Evolutionary conservation across 1,140 invertebrate genomes (phyloP), one percentile per base, ranked within the genome.

Genomic region (Leptoteleia sp.): DNA sequence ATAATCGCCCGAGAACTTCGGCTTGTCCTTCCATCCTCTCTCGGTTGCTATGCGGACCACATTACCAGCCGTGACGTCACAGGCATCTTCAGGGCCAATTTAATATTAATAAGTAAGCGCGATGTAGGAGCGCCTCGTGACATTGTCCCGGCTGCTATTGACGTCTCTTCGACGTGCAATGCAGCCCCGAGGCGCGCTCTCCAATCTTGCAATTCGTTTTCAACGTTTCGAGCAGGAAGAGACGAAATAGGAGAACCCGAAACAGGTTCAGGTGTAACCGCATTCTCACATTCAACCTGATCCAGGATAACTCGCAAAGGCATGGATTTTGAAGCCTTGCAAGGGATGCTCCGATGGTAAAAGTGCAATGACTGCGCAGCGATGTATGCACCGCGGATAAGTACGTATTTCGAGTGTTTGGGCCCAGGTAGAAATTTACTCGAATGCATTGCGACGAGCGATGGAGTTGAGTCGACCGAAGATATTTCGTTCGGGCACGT

Each of bases 41-140:
- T 78, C 80, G 80, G 86, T 88, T 88, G 85, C 86, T 85, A 88
- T 86, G 85, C 85, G 84, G 83, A 81, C 59, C 55, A 65, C 57
- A 43, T 47, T 45, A n/a, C n/a, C n/a, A n/a, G 22, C 54, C 70
- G 38, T 88, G 84, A 86, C 86, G 85, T 85, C 86, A 87, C 42
- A 50, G 33, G 45, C 62, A 82, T 85, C 84, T 84, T 76, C 70
- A 79, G 72, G 68, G 73, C 64, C 82, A 83, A 85, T 82, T 86
- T 85, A 84, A 85, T 84, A 83, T 85, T 85, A 81, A 87, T 86
- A 85, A 88, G 78, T 80, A 62, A 67, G 81, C 76, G 71, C 54
- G 76, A 50, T 47, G 78, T 59, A 48, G 48, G 64, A 65, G 33
- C 31, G 42, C n/a, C 38, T 45, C 31, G 38, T 38, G 33, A 5